Conservation (phyloP, 2,113 vertebrate species). For the Perca schrenkii region DNA sequence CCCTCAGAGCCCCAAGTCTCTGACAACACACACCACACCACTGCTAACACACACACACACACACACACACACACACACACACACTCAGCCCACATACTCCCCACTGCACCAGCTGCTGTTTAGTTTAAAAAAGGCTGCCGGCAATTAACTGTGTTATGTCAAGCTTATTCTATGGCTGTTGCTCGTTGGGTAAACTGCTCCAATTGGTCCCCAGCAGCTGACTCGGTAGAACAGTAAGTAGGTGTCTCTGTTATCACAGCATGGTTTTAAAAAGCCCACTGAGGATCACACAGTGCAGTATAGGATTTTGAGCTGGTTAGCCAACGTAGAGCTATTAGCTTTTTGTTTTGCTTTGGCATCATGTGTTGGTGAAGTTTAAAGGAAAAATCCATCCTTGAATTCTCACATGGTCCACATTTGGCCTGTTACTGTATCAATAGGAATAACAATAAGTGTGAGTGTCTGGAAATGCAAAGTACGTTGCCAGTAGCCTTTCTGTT, state of each 20-base stretch:
- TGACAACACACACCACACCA: slow-evolving; percentile 50
- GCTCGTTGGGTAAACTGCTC: slow-evolving; percentile 77
- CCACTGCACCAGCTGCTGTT: slow-evolving; percentile 68
- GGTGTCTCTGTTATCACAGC: slow-evolving; percentile 75
- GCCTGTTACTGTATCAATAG: slow-evolving; percentile 1
- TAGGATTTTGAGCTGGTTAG: slow-evolving; percentile 49
- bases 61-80: slow-evolving; percentile 20
- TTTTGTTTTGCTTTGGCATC: slow-evolving; percentile 49
- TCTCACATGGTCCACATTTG: slow-evolving; percentile 24
- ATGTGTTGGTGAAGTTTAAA: slow-evolving; percentile 19
- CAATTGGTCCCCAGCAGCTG: slow-evolving; percentile 74
- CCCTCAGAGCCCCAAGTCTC: slow-evolving; percentile 64
- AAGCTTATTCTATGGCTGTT: slow-evolving; percentile 76
- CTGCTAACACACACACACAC: slow-evolving; percentile 31
- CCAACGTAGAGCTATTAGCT: slow-evolving; percentile 21
- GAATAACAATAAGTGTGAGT: not conserved
- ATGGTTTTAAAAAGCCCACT: slow-evolving; percentile 68
- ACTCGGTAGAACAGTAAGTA: slow-evolving; percentile 61
- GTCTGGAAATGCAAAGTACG: slow-evolving; percentile 8
- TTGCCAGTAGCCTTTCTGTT: slow-evolving; percentile 8
- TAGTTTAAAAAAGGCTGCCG: slow-evolving; percentile 78
- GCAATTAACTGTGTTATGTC: slow-evolving; percentile 82
- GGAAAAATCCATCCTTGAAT: slow-evolving; percentile 28
- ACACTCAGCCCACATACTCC: slow-evolving; percentile 36
- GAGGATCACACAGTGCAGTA: slow-evolving; percentile 60